phyloP scores from a whole-genome alignment of 2,888 invertebrate species.

The Liposcelis brunnea region DNA sequence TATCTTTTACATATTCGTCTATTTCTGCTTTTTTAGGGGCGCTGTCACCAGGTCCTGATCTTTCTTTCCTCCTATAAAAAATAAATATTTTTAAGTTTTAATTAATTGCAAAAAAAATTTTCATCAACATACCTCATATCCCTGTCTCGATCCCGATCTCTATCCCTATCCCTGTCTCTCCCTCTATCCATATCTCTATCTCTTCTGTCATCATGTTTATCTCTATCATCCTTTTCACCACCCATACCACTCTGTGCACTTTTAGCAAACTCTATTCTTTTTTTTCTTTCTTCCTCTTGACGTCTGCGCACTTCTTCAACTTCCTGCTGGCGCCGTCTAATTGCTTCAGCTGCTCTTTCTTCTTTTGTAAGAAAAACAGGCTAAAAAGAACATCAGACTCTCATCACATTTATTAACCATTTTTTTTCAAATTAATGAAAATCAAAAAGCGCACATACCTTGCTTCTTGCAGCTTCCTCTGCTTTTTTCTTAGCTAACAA shows the following conservation, averaged over 20 bases:
- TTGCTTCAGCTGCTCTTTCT: conserved; percentile 76
- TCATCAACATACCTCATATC: conserved; percentile 25
- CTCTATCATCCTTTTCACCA: conserved; percentile 24
- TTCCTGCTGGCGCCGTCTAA: conserved; percentile 77
- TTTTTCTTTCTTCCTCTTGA: conserved; percentile 49
- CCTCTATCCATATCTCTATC: not conserved
- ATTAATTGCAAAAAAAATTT: not conserved
- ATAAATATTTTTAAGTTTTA: not conserved
- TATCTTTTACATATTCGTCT: conserved; percentile 58
- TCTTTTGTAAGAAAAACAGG: conserved; percentile 95
- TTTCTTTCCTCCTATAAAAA: conserved; percentile 13
- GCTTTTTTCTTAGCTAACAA: conserved; percentile 88
- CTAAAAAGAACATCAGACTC: conserved; percentile 27
- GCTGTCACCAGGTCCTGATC: conserved; percentile 20
- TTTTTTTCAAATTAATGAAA: too few species aligned
- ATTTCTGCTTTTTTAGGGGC: conserved; percentile 26
- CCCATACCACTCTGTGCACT: conserved; percentile 14
- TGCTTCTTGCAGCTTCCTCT: conserved; percentile 84
- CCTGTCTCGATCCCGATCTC: conserved; percentile 20
- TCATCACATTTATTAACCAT: too few species aligned
- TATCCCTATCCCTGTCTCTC: conserved; percentile 13
- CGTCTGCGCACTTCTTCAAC: conserved; percentile 61
- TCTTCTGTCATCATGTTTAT: conserved; percentile 21
- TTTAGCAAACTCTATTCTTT: conserved; percentile 34
- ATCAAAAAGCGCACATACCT: conserved; percentile 30